Evolutionary conservation across 2,797 vertebrate genomes (phyloP).

Genomic region (Rhyacichthys aspro): DNA sequence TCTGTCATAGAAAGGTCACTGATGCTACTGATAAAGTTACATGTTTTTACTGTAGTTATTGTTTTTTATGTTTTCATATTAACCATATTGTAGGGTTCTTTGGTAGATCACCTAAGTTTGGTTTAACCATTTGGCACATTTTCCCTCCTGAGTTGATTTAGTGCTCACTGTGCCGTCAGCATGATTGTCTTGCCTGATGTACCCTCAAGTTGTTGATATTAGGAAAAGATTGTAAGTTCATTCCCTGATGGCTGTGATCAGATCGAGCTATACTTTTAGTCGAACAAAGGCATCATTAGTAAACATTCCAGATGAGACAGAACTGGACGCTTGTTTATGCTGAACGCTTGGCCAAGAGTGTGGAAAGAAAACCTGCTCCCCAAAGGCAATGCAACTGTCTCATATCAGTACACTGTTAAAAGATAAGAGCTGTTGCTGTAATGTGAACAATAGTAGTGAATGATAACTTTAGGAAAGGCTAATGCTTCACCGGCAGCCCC

Average conservation of each 20-base stretch:
- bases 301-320: slow-evolving; percentile 28
- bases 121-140: neutral
- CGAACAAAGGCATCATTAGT: slow-evolving; percentile 32
- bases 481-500: neutral
- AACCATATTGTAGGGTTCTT: no score
- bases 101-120: neutral
- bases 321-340: slow-evolving; percentile 36
- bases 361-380: slow-evolving; percentile 27
- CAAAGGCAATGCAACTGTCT: slow-evolving; percentile 28
- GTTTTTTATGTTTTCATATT: no score
- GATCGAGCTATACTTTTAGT: slow-evolving; percentile 40
- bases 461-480: neutral
- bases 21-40: no score
- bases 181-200: slow-evolving; percentile 16
- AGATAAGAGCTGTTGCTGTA: slow-evolving; percentile 27
- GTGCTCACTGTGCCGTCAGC: neutral
- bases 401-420: slow-evolving; percentile 11
- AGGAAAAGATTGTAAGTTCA: slow-evolving; percentile 29
- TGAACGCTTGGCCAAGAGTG: slow-evolving; percentile 23
- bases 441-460: slow-evolving; percentile 7
- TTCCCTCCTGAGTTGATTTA: neutral
- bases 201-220: slow-evolving; percentile 37
- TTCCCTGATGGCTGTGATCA: slow-evolving; percentile 39
- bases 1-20: slow-evolving; percentile 40
- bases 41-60: no score